Conservation (phyloP, 2,888 invertebrate species). For the Lasioglossum figueresi region DNA sequence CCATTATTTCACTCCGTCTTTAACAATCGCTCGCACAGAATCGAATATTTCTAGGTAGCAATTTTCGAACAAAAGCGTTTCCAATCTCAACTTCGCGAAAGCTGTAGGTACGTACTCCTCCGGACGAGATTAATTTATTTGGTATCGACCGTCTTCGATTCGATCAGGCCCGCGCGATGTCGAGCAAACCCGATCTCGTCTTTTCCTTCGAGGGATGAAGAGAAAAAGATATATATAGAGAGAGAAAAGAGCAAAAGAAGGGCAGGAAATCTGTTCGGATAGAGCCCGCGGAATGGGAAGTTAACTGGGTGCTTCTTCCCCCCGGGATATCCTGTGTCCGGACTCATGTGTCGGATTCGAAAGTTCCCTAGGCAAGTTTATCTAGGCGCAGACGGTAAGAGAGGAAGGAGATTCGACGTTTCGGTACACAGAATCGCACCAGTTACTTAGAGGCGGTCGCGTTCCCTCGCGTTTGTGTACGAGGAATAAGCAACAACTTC, state of each 20-base stretch:
- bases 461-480: background rate
- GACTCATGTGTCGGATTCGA: constrained; percentile 53
- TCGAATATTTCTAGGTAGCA: constrained; percentile 11
- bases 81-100: background rate
- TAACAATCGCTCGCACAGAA: background rate
- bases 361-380: constrained; percentile 63
- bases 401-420: constrained; percentile 44
- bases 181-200: background rate
- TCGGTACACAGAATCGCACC: constrained; percentile 31
- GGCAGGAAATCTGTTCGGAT: constrained; percentile 40
- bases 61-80: background rate
- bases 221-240: background rate
- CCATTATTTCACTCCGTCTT: background rate
- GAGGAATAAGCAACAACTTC: constrained; percentile 48
- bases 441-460: background rate
- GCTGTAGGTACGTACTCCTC: background rate
- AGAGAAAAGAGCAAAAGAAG: background rate
- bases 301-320: constrained; percentile 36
- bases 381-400: constrained; percentile 45
- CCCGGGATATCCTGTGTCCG: constrained; percentile 38
- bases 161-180: background rate
- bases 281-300: constrained; percentile 41
- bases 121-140: constrained; percentile 15
- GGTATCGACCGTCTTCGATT: background rate
- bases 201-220: background rate